Base-by-base conservation (phyloP, 2,888 invertebrate species). In the Papilio demoleus region DNA sequence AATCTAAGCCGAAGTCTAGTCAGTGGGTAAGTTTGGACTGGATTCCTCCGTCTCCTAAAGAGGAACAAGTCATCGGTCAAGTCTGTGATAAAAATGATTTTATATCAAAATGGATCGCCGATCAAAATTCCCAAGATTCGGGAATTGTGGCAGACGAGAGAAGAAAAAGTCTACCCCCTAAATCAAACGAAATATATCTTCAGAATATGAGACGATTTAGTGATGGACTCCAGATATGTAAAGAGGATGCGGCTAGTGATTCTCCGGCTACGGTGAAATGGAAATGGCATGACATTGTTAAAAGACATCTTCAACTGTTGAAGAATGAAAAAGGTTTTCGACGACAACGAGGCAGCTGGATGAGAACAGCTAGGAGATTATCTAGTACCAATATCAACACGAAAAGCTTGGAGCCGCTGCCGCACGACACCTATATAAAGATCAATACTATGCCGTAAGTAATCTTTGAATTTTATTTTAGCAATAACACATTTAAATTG, bases 1-100 rank as follows among this genome's bases (percentile, higher is more conserved):
- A 93, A 88, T 93, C 93, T 76, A 93, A 93, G 79, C 93, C 93
- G 71, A 93, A 93, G 85, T 93, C 93, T 92, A 93, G 93, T 93
- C 93, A 93, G 72, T 93, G 93, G 93, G 90, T 93, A 73, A 93
- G 93, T 82, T 84, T 93, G 79, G 93, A 93, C 86, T 92, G 93
- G 89, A 93, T 93, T 84, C 92, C 88, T 74, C 92, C 90, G 76
- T 84, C 87, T 74, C 88, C 90, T 82, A 90, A 87, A 86, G 92
- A 91, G 84, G 92, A 91, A 84, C 90, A 92, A 84, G 89, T 89
- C 83, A 90, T 85, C 82, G 83, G 87, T 79, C 89, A 88, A 78
- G 90, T 88, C 88, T 92, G 92, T 88, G 93, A 93, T 91, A 92
- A 92, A 86, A 92, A 90, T 79, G 93, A 93, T 84, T 93, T 92